Base-by-base conservation (phyloP, 2,888 invertebrate species). In the Drosophila demipolita region DNA sequence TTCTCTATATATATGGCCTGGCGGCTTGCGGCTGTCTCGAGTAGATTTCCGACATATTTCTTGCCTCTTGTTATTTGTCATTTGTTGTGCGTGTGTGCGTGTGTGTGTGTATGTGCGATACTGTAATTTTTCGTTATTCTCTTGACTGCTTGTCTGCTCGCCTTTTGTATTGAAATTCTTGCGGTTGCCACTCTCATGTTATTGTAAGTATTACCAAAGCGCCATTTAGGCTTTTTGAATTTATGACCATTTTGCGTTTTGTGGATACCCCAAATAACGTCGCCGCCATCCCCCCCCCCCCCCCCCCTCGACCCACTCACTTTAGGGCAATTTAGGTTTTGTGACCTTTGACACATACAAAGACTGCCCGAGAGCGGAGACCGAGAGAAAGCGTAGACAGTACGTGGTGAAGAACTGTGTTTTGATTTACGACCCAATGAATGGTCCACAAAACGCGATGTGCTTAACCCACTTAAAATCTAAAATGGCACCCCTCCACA, bases 11-110 rank as follows among this genome's bases (percentile, higher is more conserved):
- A 54, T 67, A 36, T 53, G 60, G 48, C 17, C 62, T 68, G 75
- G 62, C 78, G 73, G 72, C 78, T 81, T 67, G 84, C 74, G 80
- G 76, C 83, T 76, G 89, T 81, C 78, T 83, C 73, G 65, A 86
- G 86, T 88, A 90, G 84, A 90, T 85, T 86, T 86, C 82, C 70
- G 61, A 87, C 87, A 84, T 87, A 84, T 88, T 88, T 88, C 73
- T 83, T 78, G 75, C 77, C 78, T 75, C 86, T 75, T 70, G 82
- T 82, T 85, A 83, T 87, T 85, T 87, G 84, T 85, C 83, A 85
- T 88, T 88, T 83, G 75, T 78, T 82, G 77, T 85, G 76, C 75
- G 75, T 73, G 59, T 49, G 42, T 42, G 42, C 32, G 32, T 49
- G 54, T 23, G 57, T 58, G 35, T 26, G 52, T 48, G 38, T 17